A percentile compares a stretch with the other conserved stretches of the same genome.
These are phyloP conservation scores for Oxytorus armatus DNA, from an alignment of 2,888 invertebrate genomes.

Conservation along the genomic window DNA sequence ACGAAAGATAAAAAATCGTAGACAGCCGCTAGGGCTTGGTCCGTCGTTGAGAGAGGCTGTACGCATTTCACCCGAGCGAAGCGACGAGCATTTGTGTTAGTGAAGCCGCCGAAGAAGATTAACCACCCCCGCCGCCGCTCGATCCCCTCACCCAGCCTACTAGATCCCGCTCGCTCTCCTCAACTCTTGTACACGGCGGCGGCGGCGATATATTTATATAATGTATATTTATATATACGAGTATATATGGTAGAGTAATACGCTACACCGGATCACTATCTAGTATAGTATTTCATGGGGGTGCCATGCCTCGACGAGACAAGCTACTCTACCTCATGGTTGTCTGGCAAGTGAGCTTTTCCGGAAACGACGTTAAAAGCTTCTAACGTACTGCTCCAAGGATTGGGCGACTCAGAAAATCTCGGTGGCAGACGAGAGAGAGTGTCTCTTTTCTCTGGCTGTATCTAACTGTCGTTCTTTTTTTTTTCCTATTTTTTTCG, in stretches of 20 bases:
- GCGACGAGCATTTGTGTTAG: too few species aligned
- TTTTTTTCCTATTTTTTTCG: constrained; percentile 11
- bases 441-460: constrained; percentile 14
- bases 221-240: too few species aligned
- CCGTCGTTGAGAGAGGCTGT: too few species aligned
- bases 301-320: not conserved
- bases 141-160: too few species aligned
- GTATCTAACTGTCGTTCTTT: constrained; percentile 17
- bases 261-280: constrained; percentile 29
- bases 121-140: too few species aligned
- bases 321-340: constrained; percentile 40
- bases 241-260: constrained; percentile 32
- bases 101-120: too few species aligned
- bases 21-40: too few species aligned
- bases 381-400: constrained; percentile 1
- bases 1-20: too few species aligned
- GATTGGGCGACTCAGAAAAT: not conserved
- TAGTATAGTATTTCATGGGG: constrained; percentile 41
- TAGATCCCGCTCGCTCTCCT: too few species aligned
- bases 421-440: constrained; percentile 11
- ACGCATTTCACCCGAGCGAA: too few species aligned
- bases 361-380: constrained; percentile 63
- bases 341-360: constrained; percentile 39
- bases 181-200: too few species aligned
- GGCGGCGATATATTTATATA: too few species aligned